Evolutionary conservation across 2,888 invertebrate genomes (phyloP).

Genomic region (Andrena dorsata): DNA sequence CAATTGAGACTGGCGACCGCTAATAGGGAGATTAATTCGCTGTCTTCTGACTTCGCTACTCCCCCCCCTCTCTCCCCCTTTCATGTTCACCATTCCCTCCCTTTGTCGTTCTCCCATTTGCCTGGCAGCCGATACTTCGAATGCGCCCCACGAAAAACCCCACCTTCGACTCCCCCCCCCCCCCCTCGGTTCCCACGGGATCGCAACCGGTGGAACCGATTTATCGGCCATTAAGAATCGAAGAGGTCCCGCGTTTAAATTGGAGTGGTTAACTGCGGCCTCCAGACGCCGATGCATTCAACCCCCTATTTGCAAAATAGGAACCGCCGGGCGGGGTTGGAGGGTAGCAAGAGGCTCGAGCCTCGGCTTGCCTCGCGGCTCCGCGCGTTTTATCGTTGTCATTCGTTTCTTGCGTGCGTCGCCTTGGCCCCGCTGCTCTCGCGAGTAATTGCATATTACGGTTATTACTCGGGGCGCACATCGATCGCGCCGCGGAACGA

Average conservation of each 20-base stretch:
- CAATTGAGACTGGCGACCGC: slow-evolving; percentile 75
- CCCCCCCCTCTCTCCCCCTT: neutral
- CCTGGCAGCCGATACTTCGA: slow-evolving; percentile 31
- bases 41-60: slow-evolving; percentile 65
- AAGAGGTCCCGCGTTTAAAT: slow-evolving; percentile 51
- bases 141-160: slow-evolving; percentile 36
- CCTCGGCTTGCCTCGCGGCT: slow-evolving; percentile 15
- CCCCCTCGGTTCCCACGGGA: slow-evolving; percentile 15
- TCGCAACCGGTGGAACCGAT: slow-evolving; percentile 40
- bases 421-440: neutral
- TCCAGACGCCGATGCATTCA: slow-evolving; percentile 40
- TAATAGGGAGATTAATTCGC: slow-evolving; percentile 77
- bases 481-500: neutral
- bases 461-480: slow-evolving; percentile 2
- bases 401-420: neutral
- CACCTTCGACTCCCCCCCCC: neutral
- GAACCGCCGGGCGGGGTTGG: neutral
- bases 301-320: slow-evolving; percentile 43
- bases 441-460: slow-evolving; percentile 16
- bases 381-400: slow-evolving; percentile 22
- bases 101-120: slow-evolving; percentile 33
- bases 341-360: slow-evolving; percentile 9
- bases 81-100: neutral
- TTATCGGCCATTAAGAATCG: slow-evolving; percentile 58
- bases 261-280: slow-evolving; percentile 56